Percentiles rank a stretch among this genome's conserved stretches.
These are phyloP conservation scores for Argyrosomus japonicus DNA, from an alignment of 2,113 vertebrate genomes.

Conservation along the genomic window DNA sequence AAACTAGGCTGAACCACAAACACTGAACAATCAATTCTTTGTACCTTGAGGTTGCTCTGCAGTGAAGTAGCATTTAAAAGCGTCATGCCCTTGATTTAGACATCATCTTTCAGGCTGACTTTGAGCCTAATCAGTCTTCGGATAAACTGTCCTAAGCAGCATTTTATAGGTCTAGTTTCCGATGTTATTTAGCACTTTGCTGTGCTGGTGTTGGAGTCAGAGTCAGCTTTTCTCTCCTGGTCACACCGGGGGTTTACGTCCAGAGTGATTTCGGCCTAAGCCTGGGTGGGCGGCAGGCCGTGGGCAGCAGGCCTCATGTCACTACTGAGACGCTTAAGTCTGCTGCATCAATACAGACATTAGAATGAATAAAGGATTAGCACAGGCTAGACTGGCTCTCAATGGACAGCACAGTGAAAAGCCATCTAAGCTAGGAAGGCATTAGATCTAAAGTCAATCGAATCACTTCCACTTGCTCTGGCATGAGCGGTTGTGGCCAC, in stretches of 20 bases:
- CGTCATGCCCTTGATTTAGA: conserved; percentile 28
- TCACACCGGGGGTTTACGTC: conserved; percentile 39
- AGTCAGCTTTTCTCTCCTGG: conserved; percentile 6
- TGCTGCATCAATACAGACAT: conserved; percentile 71
- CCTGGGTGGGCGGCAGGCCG: conserved; percentile 42
- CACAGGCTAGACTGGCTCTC: conserved; percentile 66
- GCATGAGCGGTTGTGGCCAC: conserved; percentile 30
- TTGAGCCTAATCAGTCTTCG: conserved; percentile 20
- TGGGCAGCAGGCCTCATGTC: conserved; percentile 53
- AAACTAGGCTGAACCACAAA: neutral
- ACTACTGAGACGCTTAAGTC: conserved; percentile 69
- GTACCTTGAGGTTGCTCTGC: conserved; percentile 3
- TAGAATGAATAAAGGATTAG: conserved; percentile 77
- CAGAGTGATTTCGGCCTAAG: conserved; percentile 19
- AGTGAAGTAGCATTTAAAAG: conserved; percentile 38
- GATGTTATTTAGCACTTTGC: conserved; percentile 32
- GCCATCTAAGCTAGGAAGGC: conserved; percentile 64
- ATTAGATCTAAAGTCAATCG: conserved; percentile 69
- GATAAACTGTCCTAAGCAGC: conserved; percentile 47
- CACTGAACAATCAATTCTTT: neutral
- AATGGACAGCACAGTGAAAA: conserved; percentile 67
- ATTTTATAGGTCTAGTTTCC: conserved; percentile 42
- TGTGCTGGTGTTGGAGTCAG: neutral
- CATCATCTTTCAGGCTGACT: conserved; percentile 18
- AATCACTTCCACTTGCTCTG: conserved; percentile 48